A percentile compares a stretch with the other conserved stretches of the same genome.
Evolutionary conservation across 2,888 invertebrate genomes (phyloP).

Genomic region (Parnassius apollo): DNA sequence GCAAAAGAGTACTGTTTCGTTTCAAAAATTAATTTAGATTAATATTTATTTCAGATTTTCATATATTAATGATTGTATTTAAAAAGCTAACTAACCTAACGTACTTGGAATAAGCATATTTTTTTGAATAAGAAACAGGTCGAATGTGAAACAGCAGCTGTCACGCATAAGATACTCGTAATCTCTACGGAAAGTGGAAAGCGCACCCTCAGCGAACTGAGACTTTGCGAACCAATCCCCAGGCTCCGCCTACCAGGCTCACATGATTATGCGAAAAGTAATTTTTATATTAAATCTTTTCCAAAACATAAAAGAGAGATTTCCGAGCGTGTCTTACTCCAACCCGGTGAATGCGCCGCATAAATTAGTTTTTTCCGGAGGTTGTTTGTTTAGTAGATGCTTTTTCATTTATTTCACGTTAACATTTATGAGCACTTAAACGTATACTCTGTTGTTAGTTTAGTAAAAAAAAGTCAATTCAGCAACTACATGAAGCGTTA

Average conservation of each 20-base stretch:
- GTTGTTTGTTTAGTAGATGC: constrained; percentile 70
- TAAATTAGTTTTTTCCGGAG: constrained; percentile 77
- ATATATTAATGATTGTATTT: no score
- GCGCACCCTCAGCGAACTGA: constrained; percentile 54
- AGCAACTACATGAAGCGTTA: constrained; percentile 27
- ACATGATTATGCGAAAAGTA: constrained; percentile 76
- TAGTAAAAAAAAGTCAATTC: constrained; percentile 29
- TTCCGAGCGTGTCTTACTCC: constrained; percentile 56
- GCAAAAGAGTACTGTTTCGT: no score
- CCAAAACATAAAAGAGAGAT: constrained; percentile 75
- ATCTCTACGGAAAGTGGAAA: constrained; percentile 54
- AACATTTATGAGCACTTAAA: constrained; percentile 71
- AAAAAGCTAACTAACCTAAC: no score
- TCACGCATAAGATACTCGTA: constrained; percentile 69
- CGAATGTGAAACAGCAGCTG: constrained; percentile 65
- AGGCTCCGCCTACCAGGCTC: constrained; percentile 54
- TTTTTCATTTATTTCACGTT: constrained; percentile 62
- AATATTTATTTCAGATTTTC: no score
- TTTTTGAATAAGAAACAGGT: constrained; percentile 28
- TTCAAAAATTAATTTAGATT: no score
- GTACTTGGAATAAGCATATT: neutral
- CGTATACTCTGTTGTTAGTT: constrained; percentile 34
- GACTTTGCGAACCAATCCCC: constrained; percentile 54
- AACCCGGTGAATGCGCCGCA: constrained; percentile 63
- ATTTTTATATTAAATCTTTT: constrained; percentile 78